These are phyloP conservation scores for Cyaniris semiargus DNA, from an alignment of 2,888 invertebrate genomes.

Conservation along the genomic window DNA sequence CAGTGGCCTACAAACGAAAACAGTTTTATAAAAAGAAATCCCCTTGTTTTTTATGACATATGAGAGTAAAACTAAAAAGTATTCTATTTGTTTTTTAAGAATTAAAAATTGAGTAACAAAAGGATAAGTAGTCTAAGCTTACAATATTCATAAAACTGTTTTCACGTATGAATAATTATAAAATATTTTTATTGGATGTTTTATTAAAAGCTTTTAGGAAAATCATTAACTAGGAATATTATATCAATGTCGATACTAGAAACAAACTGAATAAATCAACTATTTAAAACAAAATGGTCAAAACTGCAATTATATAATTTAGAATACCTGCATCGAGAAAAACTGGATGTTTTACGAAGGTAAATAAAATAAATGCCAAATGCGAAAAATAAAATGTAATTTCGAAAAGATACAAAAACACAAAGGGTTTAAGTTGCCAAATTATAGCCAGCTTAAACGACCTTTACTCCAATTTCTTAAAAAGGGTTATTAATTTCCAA, in stretches of 20 bases:
- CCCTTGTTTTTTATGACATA: background rate
- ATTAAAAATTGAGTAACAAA: background rate
- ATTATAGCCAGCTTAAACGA: background rate
- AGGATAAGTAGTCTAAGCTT: background rate
- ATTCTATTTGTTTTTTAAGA: background rate
- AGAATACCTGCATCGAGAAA: background rate
- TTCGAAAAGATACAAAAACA: background rate
- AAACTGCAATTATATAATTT: background rate
- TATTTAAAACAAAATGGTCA: no score
- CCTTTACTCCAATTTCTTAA: background rate
- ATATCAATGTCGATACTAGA: no score
- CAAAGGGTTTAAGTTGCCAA: background rate
- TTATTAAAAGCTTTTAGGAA: no score
- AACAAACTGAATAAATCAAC: background rate
- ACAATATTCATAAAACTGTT: background rate
- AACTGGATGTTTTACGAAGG: background rate
- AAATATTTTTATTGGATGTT: no score
- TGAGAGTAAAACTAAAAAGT: background rate
- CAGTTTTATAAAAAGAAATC: background rate
- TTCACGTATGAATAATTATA: background rate
- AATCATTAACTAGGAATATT: no score
- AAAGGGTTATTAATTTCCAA: background rate
- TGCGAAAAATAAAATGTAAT: background rate
- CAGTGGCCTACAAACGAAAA: slow-evolving; percentile 4
- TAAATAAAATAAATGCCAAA: background rate